phyloP scores from a whole-genome alignment of 2,797 vertebrate species.

The Poecilia picta region DNA sequence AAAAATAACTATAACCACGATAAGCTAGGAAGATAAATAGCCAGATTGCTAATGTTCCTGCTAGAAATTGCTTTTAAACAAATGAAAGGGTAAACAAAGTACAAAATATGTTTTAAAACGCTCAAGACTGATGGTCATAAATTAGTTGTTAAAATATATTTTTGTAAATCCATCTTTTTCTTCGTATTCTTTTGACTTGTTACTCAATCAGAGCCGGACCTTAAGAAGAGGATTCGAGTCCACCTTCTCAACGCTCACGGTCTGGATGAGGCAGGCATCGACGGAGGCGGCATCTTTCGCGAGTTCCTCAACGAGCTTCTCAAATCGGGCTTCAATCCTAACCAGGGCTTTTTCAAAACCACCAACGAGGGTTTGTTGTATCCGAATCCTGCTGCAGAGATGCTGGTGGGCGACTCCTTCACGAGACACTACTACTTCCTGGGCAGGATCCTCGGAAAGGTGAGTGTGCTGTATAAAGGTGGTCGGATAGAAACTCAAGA shows the following conservation, averaged over 20 bases:
- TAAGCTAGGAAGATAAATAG: slow-evolving; percentile 11
- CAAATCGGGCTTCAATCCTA: slow-evolving; percentile 97
- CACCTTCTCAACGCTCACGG: slow-evolving; percentile 96
- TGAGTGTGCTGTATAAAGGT: slow-evolving; percentile 63
- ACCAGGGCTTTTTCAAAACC: slow-evolving; percentile 98
- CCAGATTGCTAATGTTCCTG: slow-evolving; percentile 3
- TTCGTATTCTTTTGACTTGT: slow-evolving; percentile 13
- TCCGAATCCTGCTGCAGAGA: slow-evolving; percentile 93
- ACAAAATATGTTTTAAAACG: slow-evolving; percentile 12
- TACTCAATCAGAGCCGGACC: slow-evolving; percentile 86
- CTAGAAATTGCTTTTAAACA: slow-evolving; percentile 16
- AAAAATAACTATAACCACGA: slow-evolving; percentile 7
- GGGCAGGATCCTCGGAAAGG: slow-evolving; percentile 98
- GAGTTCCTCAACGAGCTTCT: slow-evolving; percentile 98
- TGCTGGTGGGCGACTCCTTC: slow-evolving; percentile 93
- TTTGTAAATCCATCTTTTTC: not conserved
- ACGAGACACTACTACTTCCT: slow-evolving; percentile 98
- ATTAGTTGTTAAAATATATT: not conserved
- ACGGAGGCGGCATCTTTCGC: slow-evolving; percentile 96
- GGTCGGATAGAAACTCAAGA: not conserved
- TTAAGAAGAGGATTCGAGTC: slow-evolving; percentile 95
- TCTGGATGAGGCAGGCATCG: slow-evolving; percentile 97
- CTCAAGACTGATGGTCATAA: not conserved
- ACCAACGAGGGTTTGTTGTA: slow-evolving; percentile 97
- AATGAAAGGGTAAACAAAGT: slow-evolving; percentile 19